phyloP scores from a whole-genome alignment of 2,888 invertebrate species.

The Morpho achilles region DNA sequence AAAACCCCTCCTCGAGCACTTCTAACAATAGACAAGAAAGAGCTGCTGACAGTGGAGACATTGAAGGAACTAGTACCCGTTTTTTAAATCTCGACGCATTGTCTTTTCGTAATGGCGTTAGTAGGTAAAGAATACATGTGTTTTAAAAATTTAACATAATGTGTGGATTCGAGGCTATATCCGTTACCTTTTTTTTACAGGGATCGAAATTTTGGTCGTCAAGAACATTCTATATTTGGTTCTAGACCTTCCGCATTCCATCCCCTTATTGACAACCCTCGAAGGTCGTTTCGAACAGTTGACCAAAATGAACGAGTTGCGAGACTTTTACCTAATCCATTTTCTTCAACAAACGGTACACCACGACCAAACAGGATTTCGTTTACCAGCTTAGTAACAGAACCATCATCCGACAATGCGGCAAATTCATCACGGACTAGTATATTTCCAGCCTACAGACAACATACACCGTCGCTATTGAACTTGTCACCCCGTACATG shows the following conservation, averaged over 20 bases:
- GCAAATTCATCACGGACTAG: constrained; percentile 60
- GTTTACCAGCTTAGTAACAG: constrained; percentile 32
- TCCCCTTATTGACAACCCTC: constrained; percentile 48
- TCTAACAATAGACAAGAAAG: constrained; percentile 41
- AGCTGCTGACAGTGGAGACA: constrained; percentile 36
- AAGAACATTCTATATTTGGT: constrained; percentile 52
- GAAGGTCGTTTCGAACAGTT: constrained; percentile 49
- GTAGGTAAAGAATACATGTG: constrained; percentile 37
- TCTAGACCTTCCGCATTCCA: constrained; percentile 67
- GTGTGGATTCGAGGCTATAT: background rate
- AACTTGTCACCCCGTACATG: constrained; percentile 27
- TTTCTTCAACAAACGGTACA: constrained; percentile 48
- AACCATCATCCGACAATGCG: constrained; percentile 32
- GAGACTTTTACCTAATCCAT: constrained; percentile 62
- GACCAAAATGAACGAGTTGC: constrained; percentile 51
- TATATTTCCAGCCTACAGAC: constrained; percentile 54
- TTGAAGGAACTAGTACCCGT: constrained; percentile 45
- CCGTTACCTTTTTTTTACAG: constrained; percentile 35
- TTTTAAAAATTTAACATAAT: background rate
- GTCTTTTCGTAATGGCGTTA: constrained; percentile 50
- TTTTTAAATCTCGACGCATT: constrained; percentile 58
- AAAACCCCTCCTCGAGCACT: constrained; percentile 42
- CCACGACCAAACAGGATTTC: constrained; percentile 39
- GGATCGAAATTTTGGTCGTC: constrained; percentile 41
- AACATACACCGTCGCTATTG: constrained; percentile 35